Evolutionary conservation across 2,888 invertebrate species (phyloP), one percentile per base, ranked within the genome.

Genomic region (Trichogramma evanescens): DNA sequence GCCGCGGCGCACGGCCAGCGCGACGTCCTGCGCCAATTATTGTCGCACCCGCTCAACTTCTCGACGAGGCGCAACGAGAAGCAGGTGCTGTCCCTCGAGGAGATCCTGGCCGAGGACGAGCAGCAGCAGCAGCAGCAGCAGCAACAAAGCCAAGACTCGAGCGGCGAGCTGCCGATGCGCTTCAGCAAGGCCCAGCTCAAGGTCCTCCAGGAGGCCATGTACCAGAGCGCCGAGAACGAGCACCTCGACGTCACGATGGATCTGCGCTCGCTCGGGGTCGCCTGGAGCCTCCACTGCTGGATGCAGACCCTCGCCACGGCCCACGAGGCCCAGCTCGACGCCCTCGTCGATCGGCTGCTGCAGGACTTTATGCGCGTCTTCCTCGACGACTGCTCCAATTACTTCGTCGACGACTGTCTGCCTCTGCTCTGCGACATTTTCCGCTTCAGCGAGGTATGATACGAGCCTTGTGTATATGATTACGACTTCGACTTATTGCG

Each of bases 241-340:
- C 90, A 93, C 77, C 81, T 94, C 69, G 94, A 95, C 73, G 90
- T 95, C 66, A 93, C 94, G 0, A 82, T 94, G 70, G 94, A 95
- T 74, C 82, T 95, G 43, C 84, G 93, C 61, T 88, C 90, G 46
- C 79, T 93, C 55, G 92, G 93, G 41, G 89, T 95, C 8, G 89
- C 91, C 4, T 95, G 95, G 95, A 93, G 93, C 0, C 78, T 94
- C 39, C 93, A 95, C 75, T 93, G 93, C 68, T 95, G 95, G 95
- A 92, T 92, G 82, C 86, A 91, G 72, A 92, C 93, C 0, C 79
- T 95, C 43, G 89, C 90, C 0, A 91, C 91, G 0, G 93, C 94
- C 0, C 91, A 93, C 58, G 92, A 93, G 65, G 85, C 90, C 61
- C 83, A 89, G 50, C 80, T 92, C 59, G 93, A 93, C 70, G 87